Base-by-base conservation (phyloP, 2,113 vertebrate genomes). In the Heptranchias perlo region DNA sequence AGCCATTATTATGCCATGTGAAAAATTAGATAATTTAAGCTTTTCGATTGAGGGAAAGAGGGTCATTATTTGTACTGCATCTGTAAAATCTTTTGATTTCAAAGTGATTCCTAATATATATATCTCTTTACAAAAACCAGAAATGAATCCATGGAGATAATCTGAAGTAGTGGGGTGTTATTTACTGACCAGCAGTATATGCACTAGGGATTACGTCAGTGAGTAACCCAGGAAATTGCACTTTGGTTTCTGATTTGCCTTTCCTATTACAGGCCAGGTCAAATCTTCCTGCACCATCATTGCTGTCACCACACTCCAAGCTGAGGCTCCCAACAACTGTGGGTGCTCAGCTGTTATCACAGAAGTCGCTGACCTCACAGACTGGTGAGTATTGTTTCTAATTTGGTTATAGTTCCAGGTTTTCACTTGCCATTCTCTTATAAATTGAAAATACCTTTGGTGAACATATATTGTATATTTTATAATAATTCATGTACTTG, bases 231-330 rank as follows among this genome's bases (percentile, higher is more conserved):
- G 97, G 97, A 98, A 98, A 97, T 97, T 97, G 97, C 96, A 73
- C 54, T 97, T 96, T 96, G 54, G 69, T 97, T 98, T 96, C 96
- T 97, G 96, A 97, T 98, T 97, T 97, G 97, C 96, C 96, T 97
- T 98, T 97, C 96, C 97, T 97, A 97, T 98, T 98, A 96, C 97
- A 99, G 99, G 96, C 97, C 4, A 98, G 98, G 97, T 98, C 98
- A 97, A 98, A 97, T 96, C 96, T 98, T 94, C 98, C 98, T 94
- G 98, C 98, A 10, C 97, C 98, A 18, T 98, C 98, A 96, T 96
- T 97, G 5, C 97, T 98, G 96, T 98, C 98, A 44, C 98, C 98
- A 25, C 98, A 98, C 96, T 97, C 98, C 96, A 98, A 97, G 96
- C 97, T 98, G 96, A 98, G 97, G 84, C 96, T 98, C 96, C 96